Conservation (phyloP, 1,140 invertebrate genomes). For the Mamestra configurata region DNA sequence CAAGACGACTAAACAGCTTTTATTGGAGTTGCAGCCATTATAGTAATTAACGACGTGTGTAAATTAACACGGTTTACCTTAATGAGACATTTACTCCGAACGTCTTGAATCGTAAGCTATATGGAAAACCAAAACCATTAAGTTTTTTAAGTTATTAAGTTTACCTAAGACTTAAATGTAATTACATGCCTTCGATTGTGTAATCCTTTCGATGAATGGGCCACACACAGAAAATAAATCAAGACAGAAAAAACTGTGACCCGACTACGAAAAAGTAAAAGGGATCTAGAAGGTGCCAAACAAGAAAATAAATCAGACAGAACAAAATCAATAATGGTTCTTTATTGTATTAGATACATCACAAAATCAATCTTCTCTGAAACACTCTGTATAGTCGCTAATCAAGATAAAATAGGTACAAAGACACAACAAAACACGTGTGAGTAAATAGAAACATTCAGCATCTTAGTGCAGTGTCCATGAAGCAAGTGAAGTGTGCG, state of each 20-base stretch:
- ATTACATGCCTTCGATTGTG: background rate
- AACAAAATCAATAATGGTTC: too few relatives aligned
- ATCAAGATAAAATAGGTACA: background rate
- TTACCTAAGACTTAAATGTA: background rate
- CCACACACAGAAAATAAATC: too few relatives aligned
- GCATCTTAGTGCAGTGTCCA: conserved; percentile 22
- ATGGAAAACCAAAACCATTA: background rate
- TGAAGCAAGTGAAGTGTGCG: conserved; percentile 57
- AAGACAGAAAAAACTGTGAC: too few relatives aligned
- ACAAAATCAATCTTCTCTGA: too few relatives aligned
- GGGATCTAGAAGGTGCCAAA: too few relatives aligned
- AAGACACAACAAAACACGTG: background rate
- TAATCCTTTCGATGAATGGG: background rate
- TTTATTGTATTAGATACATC: too few relatives aligned
- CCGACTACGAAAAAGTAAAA: too few relatives aligned
- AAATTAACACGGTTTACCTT: conserved; percentile 30
- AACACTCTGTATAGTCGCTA: too few relatives aligned
- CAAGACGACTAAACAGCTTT: background rate
- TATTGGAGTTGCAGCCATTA: conserved; percentile 11
- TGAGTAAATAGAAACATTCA: background rate
- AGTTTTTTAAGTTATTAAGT: too few relatives aligned
- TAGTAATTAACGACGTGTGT: conserved; percentile 27
- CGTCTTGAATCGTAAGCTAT: conserved; percentile 11
- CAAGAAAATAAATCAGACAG: too few relatives aligned
- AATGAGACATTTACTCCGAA: conserved; percentile 22